phyloP scores from a whole-genome alignment of 2,888 invertebrate genomes.

The Campopleginae sp. region DNA sequence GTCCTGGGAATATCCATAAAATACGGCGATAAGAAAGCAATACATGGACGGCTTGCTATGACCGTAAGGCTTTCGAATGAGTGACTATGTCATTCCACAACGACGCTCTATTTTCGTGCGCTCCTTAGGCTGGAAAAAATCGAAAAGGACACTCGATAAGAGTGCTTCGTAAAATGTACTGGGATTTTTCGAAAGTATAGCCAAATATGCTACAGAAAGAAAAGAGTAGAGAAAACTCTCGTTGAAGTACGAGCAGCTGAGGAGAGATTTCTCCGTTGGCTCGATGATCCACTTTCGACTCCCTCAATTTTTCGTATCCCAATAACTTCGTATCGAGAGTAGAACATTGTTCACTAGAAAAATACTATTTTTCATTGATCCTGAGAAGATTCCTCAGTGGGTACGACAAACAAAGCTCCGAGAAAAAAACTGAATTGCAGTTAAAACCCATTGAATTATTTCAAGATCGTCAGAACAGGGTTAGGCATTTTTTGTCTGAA shows the following conservation, averaged over 20 bases:
- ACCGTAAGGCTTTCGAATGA: conserved; percentile 34
- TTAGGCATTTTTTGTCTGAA: background rate
- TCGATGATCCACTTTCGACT: conserved; percentile 33
- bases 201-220: too few relatives aligned
- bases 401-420: background rate
- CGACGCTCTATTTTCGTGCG: conserved; percentile 35
- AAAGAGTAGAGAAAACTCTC: background rate
- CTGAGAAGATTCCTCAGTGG: background rate
- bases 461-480: too few relatives aligned
- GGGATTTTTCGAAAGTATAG: background rate
- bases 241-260: background rate
- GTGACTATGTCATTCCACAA: conserved; percentile 32
- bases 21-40: conserved; percentile 34
- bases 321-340: background rate
- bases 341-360: background rate
- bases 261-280: conserved; percentile 48
- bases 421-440: background rate
- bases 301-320: conserved; percentile 7
- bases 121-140: conserved; percentile 41
- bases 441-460: background rate
- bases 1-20: conserved; percentile 32
- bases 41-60: conserved; percentile 30
- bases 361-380: too few relatives aligned
- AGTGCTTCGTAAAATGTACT: conserved; percentile 18
- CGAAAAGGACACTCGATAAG: conserved; percentile 48